These are phyloP conservation scores for Caenorhabditis panamensis DNA, from an alignment of 2,888 invertebrate species.

Conservation along the genomic window DNA sequence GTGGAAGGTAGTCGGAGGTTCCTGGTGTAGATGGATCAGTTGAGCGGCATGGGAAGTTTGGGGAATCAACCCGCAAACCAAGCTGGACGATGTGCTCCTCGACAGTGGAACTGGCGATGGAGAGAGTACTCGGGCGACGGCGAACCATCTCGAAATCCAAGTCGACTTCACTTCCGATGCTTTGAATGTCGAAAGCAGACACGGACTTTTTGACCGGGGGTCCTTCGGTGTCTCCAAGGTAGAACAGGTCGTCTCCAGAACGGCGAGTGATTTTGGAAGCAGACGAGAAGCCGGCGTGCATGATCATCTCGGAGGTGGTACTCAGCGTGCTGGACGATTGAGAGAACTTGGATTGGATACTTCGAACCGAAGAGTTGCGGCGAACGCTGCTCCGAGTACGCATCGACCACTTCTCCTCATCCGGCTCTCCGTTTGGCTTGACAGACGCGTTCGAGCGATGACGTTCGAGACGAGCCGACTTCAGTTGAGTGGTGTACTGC, in stretches of 20 bases:
- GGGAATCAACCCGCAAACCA: slow-evolving; percentile 30
- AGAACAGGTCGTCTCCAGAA: slow-evolving; percentile 11
- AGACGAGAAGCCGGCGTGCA: neutral
- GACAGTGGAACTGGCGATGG: neutral
- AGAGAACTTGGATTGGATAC: slow-evolving; percentile 42
- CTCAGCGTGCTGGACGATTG: slow-evolving; percentile 19
- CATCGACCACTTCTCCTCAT: slow-evolving; percentile 25
- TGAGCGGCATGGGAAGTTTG: slow-evolving; percentile 18
- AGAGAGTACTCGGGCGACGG: neutral
- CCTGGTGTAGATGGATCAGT: too few relatives aligned
- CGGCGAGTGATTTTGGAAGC: neutral
- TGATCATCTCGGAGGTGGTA: slow-evolving; percentile 11
- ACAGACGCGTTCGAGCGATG: slow-evolving; percentile 50
- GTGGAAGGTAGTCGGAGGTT: neutral
- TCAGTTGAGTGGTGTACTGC: slow-evolving; percentile 46
- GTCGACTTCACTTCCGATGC: slow-evolving; percentile 27
- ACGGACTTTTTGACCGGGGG: slow-evolving; percentile 21
- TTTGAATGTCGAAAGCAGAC: slow-evolving; percentile 44
- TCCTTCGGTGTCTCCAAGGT: neutral
- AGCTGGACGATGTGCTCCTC: slow-evolving; percentile 37
- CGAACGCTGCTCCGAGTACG: slow-evolving; percentile 34
- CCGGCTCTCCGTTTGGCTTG: slow-evolving; percentile 42
- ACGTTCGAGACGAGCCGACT: slow-evolving; percentile 42
- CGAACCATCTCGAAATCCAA: neutral
- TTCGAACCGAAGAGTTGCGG: slow-evolving; percentile 38